A percentile compares a stretch with the other conserved stretches of the same genome.
Evolutionary conservation across 2,888 invertebrate genomes (phyloP).

Genomic region (Onchidella celtica): DNA sequence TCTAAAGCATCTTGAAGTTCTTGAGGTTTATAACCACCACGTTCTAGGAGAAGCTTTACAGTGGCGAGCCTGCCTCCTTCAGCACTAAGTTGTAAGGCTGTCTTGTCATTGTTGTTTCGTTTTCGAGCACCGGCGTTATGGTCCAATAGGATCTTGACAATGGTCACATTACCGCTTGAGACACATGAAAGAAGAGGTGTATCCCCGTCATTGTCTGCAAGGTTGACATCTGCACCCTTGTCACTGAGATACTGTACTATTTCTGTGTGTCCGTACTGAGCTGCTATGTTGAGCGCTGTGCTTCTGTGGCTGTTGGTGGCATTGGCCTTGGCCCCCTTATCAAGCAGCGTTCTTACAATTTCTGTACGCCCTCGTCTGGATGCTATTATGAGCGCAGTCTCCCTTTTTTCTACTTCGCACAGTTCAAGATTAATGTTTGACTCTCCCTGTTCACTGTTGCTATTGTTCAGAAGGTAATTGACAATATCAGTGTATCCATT

Average conservation of each 20-base stretch:
- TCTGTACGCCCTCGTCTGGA: neutral
- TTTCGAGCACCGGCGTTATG: neutral
- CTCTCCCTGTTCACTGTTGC: too few species aligned
- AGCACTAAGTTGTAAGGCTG: neutral
- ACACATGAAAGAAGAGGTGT: slow-evolving; percentile 14
- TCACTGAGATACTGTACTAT: neutral
- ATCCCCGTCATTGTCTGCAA: neutral
- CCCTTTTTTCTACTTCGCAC: neutral
- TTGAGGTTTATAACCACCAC: neutral
- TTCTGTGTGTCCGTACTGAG: slow-evolving; percentile 7
- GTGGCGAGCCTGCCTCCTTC: neutral
- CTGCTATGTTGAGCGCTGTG: slow-evolving; percentile 13
- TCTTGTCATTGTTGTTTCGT: neutral
- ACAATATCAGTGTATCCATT: neutral
- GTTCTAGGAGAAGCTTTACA: neutral
- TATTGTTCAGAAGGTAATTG: neutral
- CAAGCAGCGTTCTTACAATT: neutral
- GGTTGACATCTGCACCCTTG: neutral
- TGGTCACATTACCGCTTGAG: neutral
- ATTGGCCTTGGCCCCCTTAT: slow-evolving; percentile 22
- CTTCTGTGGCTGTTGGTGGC: neutral
- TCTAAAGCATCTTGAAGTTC: neutral
- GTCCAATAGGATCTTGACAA: neutral
- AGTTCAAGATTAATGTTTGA: slow-evolving; percentile 3
- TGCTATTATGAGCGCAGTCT: slow-evolving; percentile 16